These are phyloP conservation scores for Sebastes hopkinsi DNA, from an alignment of 2,797 vertebrate species.

Conservation along the genomic window DNA sequence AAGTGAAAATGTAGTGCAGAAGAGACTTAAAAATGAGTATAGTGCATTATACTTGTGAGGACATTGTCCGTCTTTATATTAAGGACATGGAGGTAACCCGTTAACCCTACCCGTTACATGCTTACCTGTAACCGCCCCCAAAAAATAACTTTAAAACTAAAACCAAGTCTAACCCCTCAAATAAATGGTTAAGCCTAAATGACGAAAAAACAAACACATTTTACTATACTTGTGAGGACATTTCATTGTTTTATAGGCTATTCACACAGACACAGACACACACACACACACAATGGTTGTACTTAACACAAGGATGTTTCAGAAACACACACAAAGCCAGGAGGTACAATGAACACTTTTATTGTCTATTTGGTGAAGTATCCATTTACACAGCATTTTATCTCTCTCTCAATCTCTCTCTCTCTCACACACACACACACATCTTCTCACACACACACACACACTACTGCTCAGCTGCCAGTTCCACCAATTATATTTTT, in stretches of 20 bases:
- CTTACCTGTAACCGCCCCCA: no score
- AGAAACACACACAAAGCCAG: not conserved
- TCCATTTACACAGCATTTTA: not conserved
- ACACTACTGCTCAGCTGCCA: not conserved
- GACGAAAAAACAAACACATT: not conserved
- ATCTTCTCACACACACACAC: not conserved
- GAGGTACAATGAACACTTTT: slow-evolving; percentile 21
- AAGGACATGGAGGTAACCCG: not conserved
- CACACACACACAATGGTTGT: not conserved
- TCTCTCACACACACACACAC: not conserved
- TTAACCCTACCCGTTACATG: not conserved
- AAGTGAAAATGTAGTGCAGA: no score
- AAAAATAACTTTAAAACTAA: not conserved
- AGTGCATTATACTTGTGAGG: not conserved
- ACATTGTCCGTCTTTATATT: not conserved
- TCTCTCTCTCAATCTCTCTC: not conserved
- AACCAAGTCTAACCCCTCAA: not conserved
- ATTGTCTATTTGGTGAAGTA: slow-evolving; percentile 24
- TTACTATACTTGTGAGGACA: not conserved
- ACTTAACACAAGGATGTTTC: not conserved
- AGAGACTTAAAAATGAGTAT: no score
- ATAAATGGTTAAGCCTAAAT: not conserved
- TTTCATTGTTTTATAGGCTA: not conserved
- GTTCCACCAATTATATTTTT: not conserved
- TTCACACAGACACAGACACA: not conserved